Percentiles rank a stretch among this genome's conserved stretches.
These are phyloP conservation scores for Agriopis aurantiaria DNA, from an alignment of 2,888 invertebrate genomes.

Conservation along the genomic window DNA sequence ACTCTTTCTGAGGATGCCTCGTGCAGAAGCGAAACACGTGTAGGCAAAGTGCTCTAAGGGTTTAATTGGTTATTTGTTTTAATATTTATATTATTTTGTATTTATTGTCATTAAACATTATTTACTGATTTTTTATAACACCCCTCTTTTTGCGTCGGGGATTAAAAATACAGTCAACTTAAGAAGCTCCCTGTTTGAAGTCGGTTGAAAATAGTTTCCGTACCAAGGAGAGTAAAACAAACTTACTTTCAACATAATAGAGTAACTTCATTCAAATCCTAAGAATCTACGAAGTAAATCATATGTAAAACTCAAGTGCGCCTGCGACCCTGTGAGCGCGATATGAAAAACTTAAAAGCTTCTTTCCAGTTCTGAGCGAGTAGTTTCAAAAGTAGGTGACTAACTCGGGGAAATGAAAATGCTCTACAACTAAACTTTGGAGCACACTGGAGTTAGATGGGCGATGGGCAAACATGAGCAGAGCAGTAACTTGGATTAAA, in stretches of 20 bases:
- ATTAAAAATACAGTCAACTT: neutral
- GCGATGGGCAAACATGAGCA: conserved; percentile 7
- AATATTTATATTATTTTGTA: no score
- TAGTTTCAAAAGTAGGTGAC: conserved; percentile 28
- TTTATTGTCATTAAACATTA: no score
- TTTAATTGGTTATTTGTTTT: no score
- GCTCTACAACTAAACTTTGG: conserved; percentile 12
- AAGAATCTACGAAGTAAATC: conserved; percentile 3
- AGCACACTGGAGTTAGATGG: conserved; percentile 10
- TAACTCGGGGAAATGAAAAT: conserved; percentile 16
- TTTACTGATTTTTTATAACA: no score
- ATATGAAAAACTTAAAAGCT: conserved; percentile 20
- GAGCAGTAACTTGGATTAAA: conserved; percentile 3
- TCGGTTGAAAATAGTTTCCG: neutral
- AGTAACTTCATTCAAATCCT: neutral
- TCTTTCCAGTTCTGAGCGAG: conserved; percentile 7
- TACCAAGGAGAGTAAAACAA: neutral
- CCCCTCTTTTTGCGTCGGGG: no score
- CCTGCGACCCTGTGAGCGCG: neutral
- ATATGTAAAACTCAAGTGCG: conserved; percentile 6
- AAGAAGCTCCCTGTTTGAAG: neutral
- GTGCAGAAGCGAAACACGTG: no score
- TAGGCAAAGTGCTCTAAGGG: no score
- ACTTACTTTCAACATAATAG: neutral
- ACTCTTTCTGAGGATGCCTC: no score